Percentiles rank a stretch among this genome's conserved stretches.
Conservation (phyloP, 2,113 vertebrate species). For the Lynx canadensis region DNA sequence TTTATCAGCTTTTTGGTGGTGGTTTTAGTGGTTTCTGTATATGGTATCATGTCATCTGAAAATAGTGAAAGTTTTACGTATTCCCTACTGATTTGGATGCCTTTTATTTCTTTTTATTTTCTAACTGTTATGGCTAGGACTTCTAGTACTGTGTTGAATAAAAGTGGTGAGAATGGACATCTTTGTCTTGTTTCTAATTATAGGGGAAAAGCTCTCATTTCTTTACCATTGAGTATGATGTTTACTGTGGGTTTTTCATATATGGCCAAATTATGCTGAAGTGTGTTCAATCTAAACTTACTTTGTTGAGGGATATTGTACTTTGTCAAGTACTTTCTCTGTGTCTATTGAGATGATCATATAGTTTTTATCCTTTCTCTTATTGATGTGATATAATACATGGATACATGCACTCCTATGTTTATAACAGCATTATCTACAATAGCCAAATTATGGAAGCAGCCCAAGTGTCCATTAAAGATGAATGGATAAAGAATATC, state of each 20-base stretch:
- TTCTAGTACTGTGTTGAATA: neutral
- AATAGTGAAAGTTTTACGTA: neutral
- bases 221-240: neutral
- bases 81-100: neutral
- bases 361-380: neutral
- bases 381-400: neutral
- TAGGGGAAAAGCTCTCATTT: neutral
- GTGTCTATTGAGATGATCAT: neutral
- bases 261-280: neutral
- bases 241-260: neutral
- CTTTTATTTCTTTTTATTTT: neutral
- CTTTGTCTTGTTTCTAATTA: neutral
- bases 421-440: neutral
- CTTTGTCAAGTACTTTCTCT: neutral
- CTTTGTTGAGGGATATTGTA: neutral
- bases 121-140: neutral
- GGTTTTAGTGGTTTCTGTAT: neutral
- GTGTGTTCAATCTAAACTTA: neutral
- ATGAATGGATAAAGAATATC: neutral
- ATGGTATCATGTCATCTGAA: neutral
- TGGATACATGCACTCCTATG: neutral
- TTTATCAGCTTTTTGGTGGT: neutral
- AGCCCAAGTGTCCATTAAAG: neutral
- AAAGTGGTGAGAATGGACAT: neutral
- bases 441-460: neutral